Conservation (phyloP, 2,888 invertebrate species). For the Litoditis marina region DNA sequence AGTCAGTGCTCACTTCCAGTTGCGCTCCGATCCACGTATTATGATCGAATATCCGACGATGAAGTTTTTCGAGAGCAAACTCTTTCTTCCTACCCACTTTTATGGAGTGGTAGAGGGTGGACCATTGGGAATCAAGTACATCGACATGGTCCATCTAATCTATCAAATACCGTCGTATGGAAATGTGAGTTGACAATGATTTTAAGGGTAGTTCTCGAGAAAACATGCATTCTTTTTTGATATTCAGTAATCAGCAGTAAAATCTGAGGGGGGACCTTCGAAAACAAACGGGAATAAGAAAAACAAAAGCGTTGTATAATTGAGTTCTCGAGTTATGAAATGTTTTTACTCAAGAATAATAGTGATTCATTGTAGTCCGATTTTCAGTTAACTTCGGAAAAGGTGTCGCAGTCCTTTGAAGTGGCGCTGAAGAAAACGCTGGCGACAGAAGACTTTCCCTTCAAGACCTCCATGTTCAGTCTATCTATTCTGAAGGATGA, state of each 20-base stretch:
- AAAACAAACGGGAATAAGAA: neutral
- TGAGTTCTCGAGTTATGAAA: neutral
- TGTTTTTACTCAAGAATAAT: slow-evolving; percentile 3
- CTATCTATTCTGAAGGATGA: slow-evolving; percentile 59
- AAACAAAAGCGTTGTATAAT: neutral
- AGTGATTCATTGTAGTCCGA: neutral
- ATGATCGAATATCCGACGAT: slow-evolving; percentile 57
- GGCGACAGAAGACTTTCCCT: slow-evolving; percentile 26
- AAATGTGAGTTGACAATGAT: slow-evolving; percentile 27
- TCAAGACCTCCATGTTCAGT: slow-evolving; percentile 46
- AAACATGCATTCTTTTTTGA: too few species aligned
- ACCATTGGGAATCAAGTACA: slow-evolving; percentile 35
- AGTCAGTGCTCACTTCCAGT: slow-evolving; percentile 30
- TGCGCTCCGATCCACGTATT: slow-evolving; percentile 53
- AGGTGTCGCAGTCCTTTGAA: slow-evolving; percentile 52
- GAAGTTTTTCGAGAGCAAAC: slow-evolving; percentile 58
- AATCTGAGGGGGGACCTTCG: too few species aligned
- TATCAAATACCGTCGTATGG: slow-evolving; percentile 50
- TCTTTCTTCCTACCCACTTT: slow-evolving; percentile 60
- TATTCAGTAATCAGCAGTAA: too few species aligned
- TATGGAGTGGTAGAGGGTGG: slow-evolving; percentile 53
- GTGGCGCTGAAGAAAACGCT: slow-evolving; percentile 39
- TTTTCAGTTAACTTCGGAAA: slow-evolving; percentile 51
- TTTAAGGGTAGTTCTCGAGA: too few species aligned
- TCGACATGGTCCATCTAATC: slow-evolving; percentile 59